phyloP scores from a whole-genome alignment of 2,797 vertebrate genomes.

The Staurois parvus region DNA sequence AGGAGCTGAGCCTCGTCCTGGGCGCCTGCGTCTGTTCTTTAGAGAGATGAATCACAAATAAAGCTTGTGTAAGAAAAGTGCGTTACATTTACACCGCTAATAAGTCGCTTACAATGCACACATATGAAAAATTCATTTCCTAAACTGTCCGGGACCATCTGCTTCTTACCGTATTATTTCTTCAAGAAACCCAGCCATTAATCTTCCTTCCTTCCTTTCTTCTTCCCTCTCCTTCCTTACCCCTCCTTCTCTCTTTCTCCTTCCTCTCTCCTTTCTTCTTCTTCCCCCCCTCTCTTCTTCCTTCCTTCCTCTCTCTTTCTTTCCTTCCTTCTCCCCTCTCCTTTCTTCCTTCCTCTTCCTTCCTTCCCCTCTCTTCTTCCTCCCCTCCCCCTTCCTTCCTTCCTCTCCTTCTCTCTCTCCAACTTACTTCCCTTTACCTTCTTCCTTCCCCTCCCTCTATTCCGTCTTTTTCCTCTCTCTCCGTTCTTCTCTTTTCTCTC shows the following conservation, averaged over 20 bases:
- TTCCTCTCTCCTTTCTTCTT: background rate
- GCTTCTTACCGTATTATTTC: no score
- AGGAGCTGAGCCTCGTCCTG: slow-evolving; percentile 85
- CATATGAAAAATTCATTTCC: background rate
- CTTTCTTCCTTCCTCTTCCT: background rate
- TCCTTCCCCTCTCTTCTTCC: background rate
- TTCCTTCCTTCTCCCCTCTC: background rate
- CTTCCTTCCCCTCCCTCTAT: background rate
- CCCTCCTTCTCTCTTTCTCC: background rate
- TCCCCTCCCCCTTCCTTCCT: background rate
- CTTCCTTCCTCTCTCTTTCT: background rate
- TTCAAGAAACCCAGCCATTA: no score
- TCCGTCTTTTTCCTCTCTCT: background rate
- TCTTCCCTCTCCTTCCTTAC: background rate
- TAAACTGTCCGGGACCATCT: no score
- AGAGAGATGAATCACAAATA: slow-evolving; percentile 68
- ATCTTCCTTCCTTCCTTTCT: background rate
- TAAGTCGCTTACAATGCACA: background rate
- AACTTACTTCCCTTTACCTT: background rate
- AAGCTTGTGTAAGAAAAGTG: slow-evolving; percentile 63
- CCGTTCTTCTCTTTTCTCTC: no score
- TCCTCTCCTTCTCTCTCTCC: background rate
- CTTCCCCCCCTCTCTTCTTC: background rate
- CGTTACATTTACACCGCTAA: slow-evolving; percentile 4
- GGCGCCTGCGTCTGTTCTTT: slow-evolving; percentile 78